phyloP scores from a whole-genome alignment of 2,113 vertebrate species.

The Varanus salvator region DNA sequence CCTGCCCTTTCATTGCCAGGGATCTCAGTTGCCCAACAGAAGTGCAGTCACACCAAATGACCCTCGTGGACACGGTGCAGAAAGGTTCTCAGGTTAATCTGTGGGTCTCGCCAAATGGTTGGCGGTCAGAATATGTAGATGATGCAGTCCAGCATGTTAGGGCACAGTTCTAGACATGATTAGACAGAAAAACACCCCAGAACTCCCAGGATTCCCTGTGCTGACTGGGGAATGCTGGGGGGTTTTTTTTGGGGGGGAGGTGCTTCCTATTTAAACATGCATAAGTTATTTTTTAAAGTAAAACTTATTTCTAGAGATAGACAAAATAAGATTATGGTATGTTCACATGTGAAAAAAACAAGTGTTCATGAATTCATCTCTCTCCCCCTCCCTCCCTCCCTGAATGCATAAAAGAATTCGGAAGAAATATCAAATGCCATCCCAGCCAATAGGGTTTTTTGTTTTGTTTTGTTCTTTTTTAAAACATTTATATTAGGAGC shows the following conservation, averaged over 20 bases:
- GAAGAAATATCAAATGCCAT: background rate
- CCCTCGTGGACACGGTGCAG: background rate
- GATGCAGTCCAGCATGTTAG: background rate
- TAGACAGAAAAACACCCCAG: too few relatives aligned
- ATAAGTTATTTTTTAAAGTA: background rate
- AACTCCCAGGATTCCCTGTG: too few relatives aligned
- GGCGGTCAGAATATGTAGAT: background rate
- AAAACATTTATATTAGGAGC: background rate
- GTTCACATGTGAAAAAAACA: background rate
- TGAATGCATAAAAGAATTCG: background rate
- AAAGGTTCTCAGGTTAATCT: background rate
- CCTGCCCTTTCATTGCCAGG: background rate
- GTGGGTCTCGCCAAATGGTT: background rate
- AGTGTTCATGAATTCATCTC: background rate
- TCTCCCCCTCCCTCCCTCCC: too few relatives aligned
- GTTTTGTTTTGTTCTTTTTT: too few relatives aligned
- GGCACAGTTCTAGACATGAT: background rate
- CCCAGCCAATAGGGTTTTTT: background rate
- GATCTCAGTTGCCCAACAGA: background rate
- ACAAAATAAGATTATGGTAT: background rate
- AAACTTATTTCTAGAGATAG: background rate
- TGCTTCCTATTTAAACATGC: background rate
- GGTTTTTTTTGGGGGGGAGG: too few relatives aligned
- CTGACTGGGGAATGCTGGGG: too few relatives aligned
- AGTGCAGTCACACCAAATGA: background rate